A percentile compares a stretch with the other conserved stretches of the same genome.
These are phyloP conservation scores for Nudaria mundana DNA, from an alignment of 2,888 invertebrate genomes.

Conservation along the genomic window DNA sequence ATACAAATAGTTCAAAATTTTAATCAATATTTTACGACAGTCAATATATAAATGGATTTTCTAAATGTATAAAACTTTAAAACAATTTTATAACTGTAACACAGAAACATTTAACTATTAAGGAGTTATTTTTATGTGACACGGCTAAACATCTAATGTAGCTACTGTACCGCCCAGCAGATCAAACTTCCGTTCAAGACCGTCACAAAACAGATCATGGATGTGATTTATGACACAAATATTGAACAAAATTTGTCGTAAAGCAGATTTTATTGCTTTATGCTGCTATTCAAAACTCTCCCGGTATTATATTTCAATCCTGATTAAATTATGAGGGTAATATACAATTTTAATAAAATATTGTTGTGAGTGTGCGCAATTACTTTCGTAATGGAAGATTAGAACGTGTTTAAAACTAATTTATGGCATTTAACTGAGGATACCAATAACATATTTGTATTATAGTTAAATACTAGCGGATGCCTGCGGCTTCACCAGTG, in stretches of 20 bases:
- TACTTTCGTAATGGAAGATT: slow-evolving; percentile 43
- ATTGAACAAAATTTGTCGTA: slow-evolving; percentile 69
- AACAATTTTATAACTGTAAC: slow-evolving; percentile 36
- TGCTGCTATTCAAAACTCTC: slow-evolving; percentile 48
- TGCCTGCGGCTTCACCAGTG: no score
- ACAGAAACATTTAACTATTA: slow-evolving; percentile 41
- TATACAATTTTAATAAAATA: slow-evolving; percentile 53
- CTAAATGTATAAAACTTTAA: slow-evolving; percentile 31
- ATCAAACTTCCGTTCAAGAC: slow-evolving; percentile 47
- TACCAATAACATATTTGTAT: no score
- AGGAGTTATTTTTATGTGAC: slow-evolving; percentile 42
- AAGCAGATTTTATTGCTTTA: slow-evolving; percentile 51
- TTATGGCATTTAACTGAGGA: no score
- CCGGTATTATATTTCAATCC: slow-evolving; percentile 52
- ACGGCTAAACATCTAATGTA: slow-evolving; percentile 20
- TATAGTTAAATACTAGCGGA: no score
- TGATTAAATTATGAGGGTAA: slow-evolving; percentile 54
- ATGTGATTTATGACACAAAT: slow-evolving; percentile 62
- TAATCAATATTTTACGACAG: slow-evolving; percentile 13
- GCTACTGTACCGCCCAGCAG: slow-evolving; percentile 26
- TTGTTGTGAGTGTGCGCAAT: slow-evolving; percentile 51
- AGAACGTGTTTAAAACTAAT: no score
- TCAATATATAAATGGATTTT: slow-evolving; percentile 23
- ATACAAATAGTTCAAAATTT: no score
- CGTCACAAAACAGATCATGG: slow-evolving; percentile 54